Evolutionary conservation across 2,888 invertebrate species (phyloP).

Genomic region (Pristionchus entomophagus): DNA sequence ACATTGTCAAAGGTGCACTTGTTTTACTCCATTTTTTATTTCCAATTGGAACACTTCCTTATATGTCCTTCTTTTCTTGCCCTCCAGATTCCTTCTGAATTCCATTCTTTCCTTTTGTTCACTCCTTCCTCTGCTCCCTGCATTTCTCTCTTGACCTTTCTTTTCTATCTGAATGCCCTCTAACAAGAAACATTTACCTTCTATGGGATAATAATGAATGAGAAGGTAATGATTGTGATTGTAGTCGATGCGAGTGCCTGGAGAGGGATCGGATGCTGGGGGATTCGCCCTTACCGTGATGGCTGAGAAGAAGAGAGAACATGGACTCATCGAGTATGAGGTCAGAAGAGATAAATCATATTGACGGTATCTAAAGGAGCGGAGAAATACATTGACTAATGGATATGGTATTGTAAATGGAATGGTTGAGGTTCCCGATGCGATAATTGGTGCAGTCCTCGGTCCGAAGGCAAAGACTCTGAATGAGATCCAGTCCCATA

Average conservation of each 20-base stretch:
- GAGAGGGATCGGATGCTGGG: constrained; percentile 47
- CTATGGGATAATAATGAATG: neutral
- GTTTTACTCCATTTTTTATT: constrained; percentile 21
- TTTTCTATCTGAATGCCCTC: neutral
- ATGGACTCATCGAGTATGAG: constrained; percentile 32
- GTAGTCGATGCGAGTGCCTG: constrained; percentile 28
- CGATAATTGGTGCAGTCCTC: constrained; percentile 96
- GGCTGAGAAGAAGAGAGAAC: constrained; percentile 47
- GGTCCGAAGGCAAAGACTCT: constrained; percentile 96
- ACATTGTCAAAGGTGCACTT: constrained; percentile 32
- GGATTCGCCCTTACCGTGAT: constrained; percentile 46
- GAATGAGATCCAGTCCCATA: constrained; percentile 92
- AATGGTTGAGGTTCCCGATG: constrained; percentile 86
- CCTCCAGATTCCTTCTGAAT: neutral
- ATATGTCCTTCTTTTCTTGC: too few species aligned
- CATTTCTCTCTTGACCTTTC: neutral
- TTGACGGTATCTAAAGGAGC: neutral
- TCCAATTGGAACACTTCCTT: neutral
- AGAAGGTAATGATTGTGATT: neutral
- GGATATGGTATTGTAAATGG: neutral
- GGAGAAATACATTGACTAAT: neutral
- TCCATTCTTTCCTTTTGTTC: constrained; percentile 11
- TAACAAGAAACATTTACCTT: neutral
- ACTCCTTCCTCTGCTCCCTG: neutral
- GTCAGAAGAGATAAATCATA: neutral